Percentiles rank a stretch among this genome's conserved stretches.
Evolutionary conservation across 2,113 vertebrate species (phyloP).

Genomic region (Percina caprodes): DNA sequence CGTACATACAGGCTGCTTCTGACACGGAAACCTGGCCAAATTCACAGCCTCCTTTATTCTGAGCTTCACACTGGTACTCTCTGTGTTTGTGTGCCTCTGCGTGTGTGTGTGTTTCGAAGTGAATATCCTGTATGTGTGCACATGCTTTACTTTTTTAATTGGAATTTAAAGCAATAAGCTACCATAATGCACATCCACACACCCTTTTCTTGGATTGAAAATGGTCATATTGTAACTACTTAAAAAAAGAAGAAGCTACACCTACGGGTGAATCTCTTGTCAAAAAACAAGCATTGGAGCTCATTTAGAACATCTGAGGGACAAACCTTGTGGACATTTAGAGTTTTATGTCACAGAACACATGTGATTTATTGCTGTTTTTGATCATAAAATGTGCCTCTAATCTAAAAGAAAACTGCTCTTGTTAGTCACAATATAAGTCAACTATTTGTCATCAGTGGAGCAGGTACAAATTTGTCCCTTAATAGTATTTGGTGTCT

Average conservation of each 20-base stretch:
- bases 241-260: not conserved
- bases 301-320: slow-evolving; percentile 33
- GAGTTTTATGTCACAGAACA: slow-evolving; percentile 18
- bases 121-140: slow-evolving; percentile 40
- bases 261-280: slow-evolving; percentile 49
- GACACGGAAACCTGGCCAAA: slow-evolving; percentile 84
- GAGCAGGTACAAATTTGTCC: slow-evolving; percentile 6
- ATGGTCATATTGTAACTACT: slow-evolving; percentile 56
- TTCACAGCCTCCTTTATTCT: slow-evolving; percentile 79
- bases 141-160: slow-evolving; percentile 69
- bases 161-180: slow-evolving; percentile 74
- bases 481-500: not conserved
- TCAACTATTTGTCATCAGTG: not conserved
- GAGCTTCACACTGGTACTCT: slow-evolving; percentile 78
- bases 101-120: slow-evolving; percentile 16
- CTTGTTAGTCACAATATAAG: not conserved
- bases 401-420: not conserved
- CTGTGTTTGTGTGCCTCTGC: slow-evolving; percentile 37
- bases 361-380: slow-evolving; percentile 4
- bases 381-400: slow-evolving; percentile 7
- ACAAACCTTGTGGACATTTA: slow-evolving; percentile 26
- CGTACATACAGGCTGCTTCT: slow-evolving; percentile 76
- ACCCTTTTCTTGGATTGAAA: slow-evolving; percentile 48
- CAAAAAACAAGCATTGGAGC: slow-evolving; percentile 1
- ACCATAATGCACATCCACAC: slow-evolving; percentile 51